Conservation (phyloP, 2,797 vertebrate genomes). For the Argyrosomus regius region DNA sequence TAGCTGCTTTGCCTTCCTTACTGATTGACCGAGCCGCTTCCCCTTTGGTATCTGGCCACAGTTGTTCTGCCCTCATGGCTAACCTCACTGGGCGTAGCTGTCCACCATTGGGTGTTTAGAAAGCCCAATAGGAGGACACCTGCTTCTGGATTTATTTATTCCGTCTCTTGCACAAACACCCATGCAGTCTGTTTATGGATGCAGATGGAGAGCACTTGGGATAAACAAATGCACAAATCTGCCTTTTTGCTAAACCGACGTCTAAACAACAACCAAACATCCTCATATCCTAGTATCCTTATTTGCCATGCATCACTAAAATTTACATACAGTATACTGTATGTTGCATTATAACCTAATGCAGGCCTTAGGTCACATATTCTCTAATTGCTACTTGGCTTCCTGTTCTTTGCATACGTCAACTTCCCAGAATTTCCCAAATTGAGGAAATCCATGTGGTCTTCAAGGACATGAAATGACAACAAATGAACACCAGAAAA, state of each 20-base stretch:
- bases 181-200: constrained; percentile 68
- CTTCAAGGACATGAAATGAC: constrained; percentile 20
- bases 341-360: neutral
- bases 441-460: constrained; percentile 30
- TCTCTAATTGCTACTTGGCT: neutral
- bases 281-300: constrained; percentile 16
- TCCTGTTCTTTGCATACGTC: constrained; percentile 10
- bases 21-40: constrained; percentile 74
- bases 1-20: constrained; percentile 56
- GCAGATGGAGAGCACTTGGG: constrained; percentile 60
- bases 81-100: constrained; percentile 76
- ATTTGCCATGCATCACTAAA: constrained; percentile 13
- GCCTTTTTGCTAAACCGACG: constrained; percentile 3
- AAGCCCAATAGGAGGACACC: constrained; percentile 80
- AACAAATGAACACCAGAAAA: constrained; percentile 21
- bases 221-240: constrained; percentile 71
- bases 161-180: constrained; percentile 73
- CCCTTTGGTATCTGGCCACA: constrained; percentile 71
- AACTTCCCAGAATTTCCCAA: constrained; percentile 27
- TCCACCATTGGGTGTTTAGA: constrained; percentile 59
- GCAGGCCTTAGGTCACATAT: neutral
- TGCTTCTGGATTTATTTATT: constrained; percentile 79
- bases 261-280: constrained; percentile 40
- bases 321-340: neutral
- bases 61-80: constrained; percentile 71